These are phyloP conservation scores for Siniperca chuatsi DNA, from an alignment of 2,113 vertebrate genomes.

Conservation along the genomic window DNA sequence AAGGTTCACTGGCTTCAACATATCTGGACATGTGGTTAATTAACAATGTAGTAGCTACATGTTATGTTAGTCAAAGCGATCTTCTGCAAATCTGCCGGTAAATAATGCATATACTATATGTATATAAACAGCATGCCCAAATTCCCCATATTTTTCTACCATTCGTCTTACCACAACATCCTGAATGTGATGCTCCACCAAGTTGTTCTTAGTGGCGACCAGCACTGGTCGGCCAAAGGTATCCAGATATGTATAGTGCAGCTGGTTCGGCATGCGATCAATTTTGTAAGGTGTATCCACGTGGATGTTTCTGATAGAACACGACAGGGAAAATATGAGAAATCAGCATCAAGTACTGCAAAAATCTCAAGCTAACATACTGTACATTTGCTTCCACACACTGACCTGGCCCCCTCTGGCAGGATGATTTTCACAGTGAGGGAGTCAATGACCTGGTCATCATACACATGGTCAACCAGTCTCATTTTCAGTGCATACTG, in stretches of 20 bases:
- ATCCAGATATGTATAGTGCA: constrained; percentile 97
- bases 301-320: constrained; percentile 89
- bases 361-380: background rate
- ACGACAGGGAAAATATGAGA: background rate
- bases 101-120: background rate
- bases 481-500: constrained; percentile 98
- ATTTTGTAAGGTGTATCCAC: constrained; percentile 96
- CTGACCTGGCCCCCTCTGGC: constrained; percentile 97
- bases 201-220: constrained; percentile 93
- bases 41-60: background rate
- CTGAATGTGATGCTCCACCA: constrained; percentile 99
- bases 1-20: background rate
- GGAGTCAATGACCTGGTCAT: constrained; percentile 96
- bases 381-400: constrained; percentile 3
- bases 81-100: background rate
- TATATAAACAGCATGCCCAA: background rate
- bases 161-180: constrained; percentile 91
- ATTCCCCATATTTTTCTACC: background rate
- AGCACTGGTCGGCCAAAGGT: constrained; percentile 97
- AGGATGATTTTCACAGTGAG: constrained; percentile 95
- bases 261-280: constrained; percentile 88
- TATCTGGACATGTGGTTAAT: background rate
- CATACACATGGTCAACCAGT: constrained; percentile 96
- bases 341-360: background rate
- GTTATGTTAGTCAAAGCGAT: background rate